phyloP scores from a whole-genome alignment of 2,113 vertebrate species.

The Trichechus manatus region DNA sequence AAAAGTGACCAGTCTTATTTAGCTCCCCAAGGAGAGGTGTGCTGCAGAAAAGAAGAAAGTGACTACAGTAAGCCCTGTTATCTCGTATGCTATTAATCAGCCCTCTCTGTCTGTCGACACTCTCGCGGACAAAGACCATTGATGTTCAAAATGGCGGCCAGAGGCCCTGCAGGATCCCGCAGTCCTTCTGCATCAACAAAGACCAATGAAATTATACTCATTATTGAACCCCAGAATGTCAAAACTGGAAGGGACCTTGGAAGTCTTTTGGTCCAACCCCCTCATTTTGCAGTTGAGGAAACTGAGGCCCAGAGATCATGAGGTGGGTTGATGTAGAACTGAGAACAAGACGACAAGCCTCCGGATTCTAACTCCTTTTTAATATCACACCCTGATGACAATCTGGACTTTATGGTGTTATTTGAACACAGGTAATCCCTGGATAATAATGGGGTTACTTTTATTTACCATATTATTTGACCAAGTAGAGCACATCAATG shows the following conservation, averaged over 20 bases:
- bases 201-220: background rate
- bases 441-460: background rate
- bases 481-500: background rate
- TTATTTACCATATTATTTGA: background rate
- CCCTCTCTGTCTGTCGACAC: background rate
- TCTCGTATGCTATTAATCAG: background rate
- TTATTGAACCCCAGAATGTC: background rate
- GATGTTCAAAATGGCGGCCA: constrained; percentile 38
- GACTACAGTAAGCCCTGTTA: background rate
- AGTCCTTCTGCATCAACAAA: background rate
- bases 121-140: constrained; percentile 25
- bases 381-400: rapidly evolving
- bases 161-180: background rate
- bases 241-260: background rate
- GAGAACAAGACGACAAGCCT: background rate
- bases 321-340: background rate
- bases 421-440: too few species aligned
- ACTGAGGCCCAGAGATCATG: constrained; percentile 35
- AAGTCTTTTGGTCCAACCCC: background rate
- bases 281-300: constrained; percentile 59
- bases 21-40: constrained; percentile 47
- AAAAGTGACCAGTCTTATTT: constrained; percentile 68
- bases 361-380: background rate
- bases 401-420: background rate
- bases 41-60: constrained; percentile 28